Percentiles rank a stretch among this genome's conserved stretches.
These are phyloP conservation scores for Rousettus madagascariensis DNA, from an alignment of 2,797 vertebrate species.

Conservation along the genomic window DNA sequence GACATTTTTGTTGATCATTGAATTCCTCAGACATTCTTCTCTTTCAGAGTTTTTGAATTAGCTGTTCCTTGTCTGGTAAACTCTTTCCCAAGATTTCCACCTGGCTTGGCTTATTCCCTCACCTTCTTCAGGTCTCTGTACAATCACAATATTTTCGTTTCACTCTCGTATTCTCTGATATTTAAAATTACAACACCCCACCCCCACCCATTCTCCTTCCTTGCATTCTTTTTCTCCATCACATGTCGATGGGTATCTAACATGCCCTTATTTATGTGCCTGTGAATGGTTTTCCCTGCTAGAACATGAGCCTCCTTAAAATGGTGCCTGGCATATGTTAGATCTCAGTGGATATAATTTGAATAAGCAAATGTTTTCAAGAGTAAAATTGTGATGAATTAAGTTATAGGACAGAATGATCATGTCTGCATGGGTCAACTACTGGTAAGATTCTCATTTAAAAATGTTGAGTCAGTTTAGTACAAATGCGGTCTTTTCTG, in stretches of 20 bases:
- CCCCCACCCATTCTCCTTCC: background rate
- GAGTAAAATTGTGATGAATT: background rate
- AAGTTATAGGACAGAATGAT: background rate
- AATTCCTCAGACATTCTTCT: background rate
- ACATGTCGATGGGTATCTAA: background rate
- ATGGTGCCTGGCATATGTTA: background rate
- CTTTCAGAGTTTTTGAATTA: background rate
- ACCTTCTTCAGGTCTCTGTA: background rate
- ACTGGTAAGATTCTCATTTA: background rate
- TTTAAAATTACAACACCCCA: background rate
- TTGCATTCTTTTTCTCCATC: background rate
- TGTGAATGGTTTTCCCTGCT: background rate
- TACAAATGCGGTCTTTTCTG: background rate
- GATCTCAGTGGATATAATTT: background rate
- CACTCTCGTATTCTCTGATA: background rate
- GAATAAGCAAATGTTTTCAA: background rate
- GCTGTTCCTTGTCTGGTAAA: background rate
- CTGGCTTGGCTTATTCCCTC: background rate
- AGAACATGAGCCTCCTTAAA: background rate
- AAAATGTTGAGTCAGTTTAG: background rate
- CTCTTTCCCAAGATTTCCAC: background rate
- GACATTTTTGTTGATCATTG: background rate
- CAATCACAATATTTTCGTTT: too few species aligned
- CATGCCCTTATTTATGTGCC: background rate
- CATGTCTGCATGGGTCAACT: accelerated